phyloP scores from a whole-genome alignment of 2,888 invertebrate species.

The Fragum fragum region DNA sequence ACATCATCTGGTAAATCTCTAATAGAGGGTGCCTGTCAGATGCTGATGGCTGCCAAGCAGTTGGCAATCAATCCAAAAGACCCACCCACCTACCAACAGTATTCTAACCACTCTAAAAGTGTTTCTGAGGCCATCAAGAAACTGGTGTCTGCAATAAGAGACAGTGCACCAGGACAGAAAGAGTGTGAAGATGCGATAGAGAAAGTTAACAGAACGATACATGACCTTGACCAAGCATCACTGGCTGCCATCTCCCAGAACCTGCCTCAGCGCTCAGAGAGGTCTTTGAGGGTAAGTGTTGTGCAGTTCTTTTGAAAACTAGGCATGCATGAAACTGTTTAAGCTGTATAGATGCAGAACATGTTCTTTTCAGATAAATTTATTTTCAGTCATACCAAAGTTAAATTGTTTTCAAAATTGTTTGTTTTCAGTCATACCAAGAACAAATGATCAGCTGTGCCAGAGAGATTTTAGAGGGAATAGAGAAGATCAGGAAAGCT shows the following conservation, averaged over 20 bases:
- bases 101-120: conserved; percentile 97
- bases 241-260: conserved; percentile 95
- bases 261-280: conserved; percentile 90
- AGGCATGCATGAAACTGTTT: too few species aligned
- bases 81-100: conserved; percentile 96
- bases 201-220: conserved; percentile 91
- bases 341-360: too few species aligned
- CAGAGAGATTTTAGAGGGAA: conserved; percentile 93
- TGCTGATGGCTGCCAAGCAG: conserved; percentile 96
- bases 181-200: conserved; percentile 96
- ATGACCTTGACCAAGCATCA: conserved; percentile 95
- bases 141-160: conserved; percentile 96
- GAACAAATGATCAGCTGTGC: conserved; percentile 89
- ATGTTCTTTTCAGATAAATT: too few species aligned
- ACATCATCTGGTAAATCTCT: conserved; percentile 93
- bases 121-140: conserved; percentile 99
- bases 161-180: conserved; percentile 97
- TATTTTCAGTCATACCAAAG: too few species aligned
- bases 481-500: conserved; percentile 94
- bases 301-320: neutral
- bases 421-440: conserved; percentile 89
- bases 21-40: conserved; percentile 94
- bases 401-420: too few species aligned
- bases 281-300: conserved; percentile 89
- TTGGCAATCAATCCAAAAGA: conserved; percentile 96